Evolutionary conservation across 2,797 vertebrate species (phyloP), one percentile per base, ranked within the genome.

Genomic region (Danio choprae): DNA sequence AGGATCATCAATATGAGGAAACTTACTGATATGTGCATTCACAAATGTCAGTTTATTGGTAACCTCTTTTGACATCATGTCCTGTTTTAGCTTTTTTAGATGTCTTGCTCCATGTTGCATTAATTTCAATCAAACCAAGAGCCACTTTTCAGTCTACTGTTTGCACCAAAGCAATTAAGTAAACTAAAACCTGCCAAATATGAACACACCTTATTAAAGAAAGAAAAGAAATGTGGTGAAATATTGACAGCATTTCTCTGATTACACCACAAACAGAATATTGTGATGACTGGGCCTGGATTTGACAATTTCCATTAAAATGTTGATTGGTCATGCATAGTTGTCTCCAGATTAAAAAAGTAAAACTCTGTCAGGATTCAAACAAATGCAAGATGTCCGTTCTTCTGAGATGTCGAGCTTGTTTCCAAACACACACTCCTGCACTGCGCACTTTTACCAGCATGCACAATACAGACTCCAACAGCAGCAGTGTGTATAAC

Each of bases 371-470:
- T 51, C n/a, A 50, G 12, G 4, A 56, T 59, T 43, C 36, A 60
- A 62, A 79, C 44, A 16, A 70, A 79, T 41, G 9, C 29, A 70
- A 51, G 13, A 79, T 22, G 7, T 40, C 44, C 1, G 4, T 50
- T 43, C 2, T 70, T 64, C 36, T 64, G 46, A 41, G 29, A 46
- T 7, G 15, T 8, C 16, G 10, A 48, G 29, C 22, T 36, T 40
- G 10, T 46, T 16, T 22, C n/a, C n/a, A 41, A 22, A 58, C 38
- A 58, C 51, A 77, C 43, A 53, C 44, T 74, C 7, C 20, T 56
- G 62, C 20, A 46, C 20, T 55, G 50, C 13, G 13, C 8, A 43
- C 13, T 46, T 46, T 44, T 20, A 2, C 4, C 6, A 20, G 29
- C 65, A 56, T 56, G 41, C 5, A 20, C 4, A n/a, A 36, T 38